A percentile compares a stretch with the other conserved stretches of the same genome.
phyloP scores from a whole-genome alignment of 2,797 vertebrate genomes.

The Enteromius radiatus region DNA sequence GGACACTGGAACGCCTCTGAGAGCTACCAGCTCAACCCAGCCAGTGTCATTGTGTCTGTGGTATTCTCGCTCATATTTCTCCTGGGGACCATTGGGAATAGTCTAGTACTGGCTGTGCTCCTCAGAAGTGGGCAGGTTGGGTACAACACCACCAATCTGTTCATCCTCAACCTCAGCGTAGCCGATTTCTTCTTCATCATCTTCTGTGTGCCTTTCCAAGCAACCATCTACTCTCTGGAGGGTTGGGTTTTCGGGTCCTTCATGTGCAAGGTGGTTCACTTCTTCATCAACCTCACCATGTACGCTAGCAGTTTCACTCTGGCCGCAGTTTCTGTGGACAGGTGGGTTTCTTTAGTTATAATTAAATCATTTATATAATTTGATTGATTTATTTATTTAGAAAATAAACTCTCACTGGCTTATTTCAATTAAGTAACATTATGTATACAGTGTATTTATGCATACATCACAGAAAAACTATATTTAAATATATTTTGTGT shows the following conservation, averaged over 20 bases:
- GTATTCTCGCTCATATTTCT: slow-evolving; percentile 91
- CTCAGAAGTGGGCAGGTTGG: slow-evolving; percentile 83
- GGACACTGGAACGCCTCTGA: slow-evolving; percentile 79
- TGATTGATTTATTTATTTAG: background rate
- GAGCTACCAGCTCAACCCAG: slow-evolving; percentile 82
- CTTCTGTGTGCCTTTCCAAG: slow-evolving; percentile 92
- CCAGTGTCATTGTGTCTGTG: slow-evolving; percentile 85
- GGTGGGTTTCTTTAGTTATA: slow-evolving; percentile 67
- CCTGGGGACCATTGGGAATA: slow-evolving; percentile 87
- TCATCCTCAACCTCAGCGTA: slow-evolving; percentile 91
- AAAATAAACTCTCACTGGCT: slow-evolving; percentile 6
- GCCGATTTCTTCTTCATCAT: slow-evolving; percentile 93
- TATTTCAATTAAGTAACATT: background rate
- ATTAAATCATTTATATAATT: background rate
- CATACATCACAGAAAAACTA: background rate
- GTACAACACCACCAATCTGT: slow-evolving; percentile 89
- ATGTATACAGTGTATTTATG: background rate
- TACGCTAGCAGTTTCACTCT: slow-evolving; percentile 92
- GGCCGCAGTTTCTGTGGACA: slow-evolving; percentile 88
- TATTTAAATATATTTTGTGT: background rate
- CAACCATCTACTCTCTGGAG: slow-evolving; percentile 90
- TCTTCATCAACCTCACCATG: slow-evolving; percentile 93
- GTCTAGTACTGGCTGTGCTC: slow-evolving; percentile 86
- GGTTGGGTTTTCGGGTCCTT: slow-evolving; percentile 91
- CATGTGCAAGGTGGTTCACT: slow-evolving; percentile 90